These are phyloP conservation scores for Neomonachus schauinslandi DNA, from an alignment of 2,113 vertebrate species.

Conservation along the genomic window DNA sequence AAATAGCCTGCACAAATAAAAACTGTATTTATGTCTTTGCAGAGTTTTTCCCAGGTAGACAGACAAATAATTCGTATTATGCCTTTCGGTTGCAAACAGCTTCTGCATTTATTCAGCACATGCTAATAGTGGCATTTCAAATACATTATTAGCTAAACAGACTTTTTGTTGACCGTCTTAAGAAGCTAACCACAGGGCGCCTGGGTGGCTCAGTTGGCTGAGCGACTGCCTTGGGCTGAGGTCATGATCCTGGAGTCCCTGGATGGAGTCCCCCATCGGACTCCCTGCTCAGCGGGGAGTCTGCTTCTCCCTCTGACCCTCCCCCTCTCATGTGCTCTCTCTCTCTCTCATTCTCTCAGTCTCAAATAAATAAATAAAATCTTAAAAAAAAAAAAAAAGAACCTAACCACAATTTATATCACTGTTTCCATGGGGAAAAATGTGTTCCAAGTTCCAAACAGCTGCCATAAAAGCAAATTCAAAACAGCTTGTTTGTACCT, in stretches of 20 bases:
- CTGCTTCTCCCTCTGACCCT: too few relatives aligned
- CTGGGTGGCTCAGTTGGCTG: too few relatives aligned
- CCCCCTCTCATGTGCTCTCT: too few relatives aligned
- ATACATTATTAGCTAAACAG: background rate
- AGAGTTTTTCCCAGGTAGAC: background rate
- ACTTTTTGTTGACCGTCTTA: background rate
- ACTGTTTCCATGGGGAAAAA: background rate
- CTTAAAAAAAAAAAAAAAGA: background rate
- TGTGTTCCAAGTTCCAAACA: conserved; percentile 27
- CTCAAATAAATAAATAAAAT: too few relatives aligned
- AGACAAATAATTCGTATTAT: background rate
- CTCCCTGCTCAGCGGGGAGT: too few relatives aligned
- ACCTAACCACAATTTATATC: conserved; percentile 38
- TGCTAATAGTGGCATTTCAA: background rate
- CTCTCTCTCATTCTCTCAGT: too few relatives aligned
- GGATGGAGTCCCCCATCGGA: too few relatives aligned
- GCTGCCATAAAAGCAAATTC: conserved; percentile 43
- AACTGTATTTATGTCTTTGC: background rate
- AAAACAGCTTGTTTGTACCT: background rate
- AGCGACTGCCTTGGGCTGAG: too few relatives aligned
- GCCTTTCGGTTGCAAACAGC: background rate
- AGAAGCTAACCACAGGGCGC: background rate
- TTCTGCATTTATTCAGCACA: background rate
- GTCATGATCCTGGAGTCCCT: too few relatives aligned
- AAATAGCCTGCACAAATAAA: background rate